Evolutionary conservation across 2,113 vertebrate species (phyloP).

Genomic region (Catharus minimus): DNA sequence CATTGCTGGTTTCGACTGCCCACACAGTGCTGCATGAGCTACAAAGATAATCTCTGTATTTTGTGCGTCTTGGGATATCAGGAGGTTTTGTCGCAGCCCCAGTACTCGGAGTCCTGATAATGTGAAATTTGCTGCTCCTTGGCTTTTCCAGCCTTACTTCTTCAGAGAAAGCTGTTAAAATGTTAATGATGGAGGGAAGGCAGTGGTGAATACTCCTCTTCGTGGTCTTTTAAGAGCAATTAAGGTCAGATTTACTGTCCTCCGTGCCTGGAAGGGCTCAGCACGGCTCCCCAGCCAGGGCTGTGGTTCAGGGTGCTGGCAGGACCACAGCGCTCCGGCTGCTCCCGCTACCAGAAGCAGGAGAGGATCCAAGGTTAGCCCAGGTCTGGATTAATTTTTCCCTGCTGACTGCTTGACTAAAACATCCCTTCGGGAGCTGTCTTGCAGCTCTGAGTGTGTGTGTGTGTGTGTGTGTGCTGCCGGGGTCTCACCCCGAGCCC

Average conservation of each 20-base stretch:
- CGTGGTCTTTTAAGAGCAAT: neutral
- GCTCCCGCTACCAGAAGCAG: neutral
- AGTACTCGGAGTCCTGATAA: fast-evolving
- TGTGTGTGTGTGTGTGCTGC: neutral
- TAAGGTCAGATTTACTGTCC: neutral
- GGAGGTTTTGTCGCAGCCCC: neutral
- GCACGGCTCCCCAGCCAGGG: neutral
- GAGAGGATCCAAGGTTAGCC: neutral
- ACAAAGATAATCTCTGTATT: neutral
- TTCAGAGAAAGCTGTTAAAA: neutral
- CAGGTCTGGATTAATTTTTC: neutral
- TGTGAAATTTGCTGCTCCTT: neutral
- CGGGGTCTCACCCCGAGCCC: neutral
- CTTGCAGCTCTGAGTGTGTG: neutral
- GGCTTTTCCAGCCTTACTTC: neutral
- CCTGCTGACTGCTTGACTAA: neutral
- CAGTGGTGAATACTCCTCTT: neutral
- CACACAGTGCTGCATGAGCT: neutral
- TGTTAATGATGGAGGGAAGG: neutral
- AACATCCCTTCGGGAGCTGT: neutral
- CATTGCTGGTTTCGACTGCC: neutral
- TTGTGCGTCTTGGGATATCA: neutral
- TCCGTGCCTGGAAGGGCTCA: neutral
- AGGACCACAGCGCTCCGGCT: neutral
- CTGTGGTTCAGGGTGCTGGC: neutral